Conservation (phyloP, 1,140 invertebrate species). For the Andrena cerasifolii region DNA sequence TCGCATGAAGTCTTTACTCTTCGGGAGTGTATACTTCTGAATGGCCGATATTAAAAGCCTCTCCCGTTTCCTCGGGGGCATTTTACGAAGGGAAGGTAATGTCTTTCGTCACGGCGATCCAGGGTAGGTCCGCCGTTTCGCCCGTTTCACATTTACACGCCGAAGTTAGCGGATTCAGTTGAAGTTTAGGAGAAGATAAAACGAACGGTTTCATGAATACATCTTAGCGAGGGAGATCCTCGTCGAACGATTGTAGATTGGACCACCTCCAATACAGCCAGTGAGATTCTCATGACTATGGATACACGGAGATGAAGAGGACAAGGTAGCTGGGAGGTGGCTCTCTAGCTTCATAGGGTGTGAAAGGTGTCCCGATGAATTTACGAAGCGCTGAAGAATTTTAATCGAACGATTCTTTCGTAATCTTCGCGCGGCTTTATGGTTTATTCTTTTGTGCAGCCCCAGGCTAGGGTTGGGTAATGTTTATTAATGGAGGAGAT, state of each 20-base stretch:
- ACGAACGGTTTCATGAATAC: conserved; percentile 49
- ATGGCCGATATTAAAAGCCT: not conserved
- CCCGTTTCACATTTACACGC: not conserved
- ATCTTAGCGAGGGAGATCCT: conserved; percentile 2
- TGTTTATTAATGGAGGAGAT: conserved; percentile 41
- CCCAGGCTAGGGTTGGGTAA: not conserved
- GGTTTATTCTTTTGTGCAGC: conserved; percentile 27
- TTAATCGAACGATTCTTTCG: conserved; percentile 43
- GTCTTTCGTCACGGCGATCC: too few species aligned
- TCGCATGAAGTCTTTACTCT: not conserved
- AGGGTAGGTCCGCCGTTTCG: too few species aligned
- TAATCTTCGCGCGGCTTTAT: conserved; percentile 40
- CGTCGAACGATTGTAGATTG: not conserved
- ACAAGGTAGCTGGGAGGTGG: conserved; percentile 3
- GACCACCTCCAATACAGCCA: not conserved
- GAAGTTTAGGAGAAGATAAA: conserved; percentile 17
- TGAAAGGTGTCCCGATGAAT: conserved; percentile 32
- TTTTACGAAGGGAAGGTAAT: too few species aligned
- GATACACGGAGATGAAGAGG: not conserved
- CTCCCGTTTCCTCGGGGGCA: too few species aligned
- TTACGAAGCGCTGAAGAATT: conserved; percentile 51
- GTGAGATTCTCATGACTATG: conserved; percentile 16
- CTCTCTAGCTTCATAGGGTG: not conserved
- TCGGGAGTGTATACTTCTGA: not conserved
- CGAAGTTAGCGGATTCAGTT: too few species aligned